A percentile compares a stretch with the other conserved stretches of the same genome.
phyloP scores from a whole-genome alignment of 2,888 invertebrate genomes.

The Athetis lepigone region DNA sequence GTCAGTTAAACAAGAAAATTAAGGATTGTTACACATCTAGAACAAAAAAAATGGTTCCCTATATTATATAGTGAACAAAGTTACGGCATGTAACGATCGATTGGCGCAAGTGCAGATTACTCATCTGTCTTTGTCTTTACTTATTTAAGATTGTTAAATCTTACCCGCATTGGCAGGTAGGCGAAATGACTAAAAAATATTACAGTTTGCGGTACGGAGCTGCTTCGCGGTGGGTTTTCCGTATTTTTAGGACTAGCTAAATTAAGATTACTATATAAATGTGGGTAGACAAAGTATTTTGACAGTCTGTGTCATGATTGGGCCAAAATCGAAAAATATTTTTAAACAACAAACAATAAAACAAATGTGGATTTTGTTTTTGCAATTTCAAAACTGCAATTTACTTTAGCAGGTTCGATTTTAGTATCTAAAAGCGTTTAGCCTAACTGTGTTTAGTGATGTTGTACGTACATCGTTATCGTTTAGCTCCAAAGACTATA shows the following conservation, averaged over 20 bases:
- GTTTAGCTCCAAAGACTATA: too few species aligned
- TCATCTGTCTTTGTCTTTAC: conserved; percentile 9
- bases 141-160: conserved; percentile 16
- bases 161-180: conserved; percentile 4
- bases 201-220: too few species aligned
- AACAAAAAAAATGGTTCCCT: conserved; percentile 10
- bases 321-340: too few species aligned
- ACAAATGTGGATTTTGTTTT: too few species aligned
- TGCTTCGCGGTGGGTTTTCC: too few species aligned
- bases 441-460: too few species aligned
- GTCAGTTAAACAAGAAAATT: neutral
- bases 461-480: too few species aligned
- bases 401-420: too few species aligned
- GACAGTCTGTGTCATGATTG: too few species aligned
- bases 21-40: conserved; percentile 19
- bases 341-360: too few species aligned
- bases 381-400: too few species aligned
- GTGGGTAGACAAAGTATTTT: neutral
- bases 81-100: conserved; percentile 19
- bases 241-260: neutral
- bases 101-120: conserved; percentile 6
- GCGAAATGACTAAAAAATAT: neutral
- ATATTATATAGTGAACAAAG: conserved; percentile 4
- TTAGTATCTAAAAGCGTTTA: too few species aligned
- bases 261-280: neutral